Evolutionary conservation across 53 echinoderm and acorn worm genomes (phyloP).

Genomic region (Astropecten irregularis): DNA sequence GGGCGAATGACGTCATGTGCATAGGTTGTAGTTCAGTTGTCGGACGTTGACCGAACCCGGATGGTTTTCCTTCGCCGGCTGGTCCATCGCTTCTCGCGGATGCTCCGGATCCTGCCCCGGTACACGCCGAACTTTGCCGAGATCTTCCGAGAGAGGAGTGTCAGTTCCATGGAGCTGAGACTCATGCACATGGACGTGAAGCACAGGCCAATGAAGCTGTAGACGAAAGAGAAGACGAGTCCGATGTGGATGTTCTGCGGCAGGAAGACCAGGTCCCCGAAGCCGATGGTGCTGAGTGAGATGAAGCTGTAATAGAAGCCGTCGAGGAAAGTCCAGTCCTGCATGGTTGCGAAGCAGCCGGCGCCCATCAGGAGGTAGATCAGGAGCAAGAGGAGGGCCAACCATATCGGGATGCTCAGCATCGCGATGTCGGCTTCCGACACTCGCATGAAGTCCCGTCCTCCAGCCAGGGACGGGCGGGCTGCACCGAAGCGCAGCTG

Average conservation of each 20-base stretch:
- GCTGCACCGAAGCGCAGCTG: background rate
- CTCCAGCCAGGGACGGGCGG: constrained; percentile 2
- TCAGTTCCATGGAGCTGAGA: constrained; percentile 81
- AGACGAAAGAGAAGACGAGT: constrained; percentile 67
- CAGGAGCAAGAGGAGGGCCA: constrained; percentile 71
- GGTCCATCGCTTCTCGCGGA: constrained; percentile 9
- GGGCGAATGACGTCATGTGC: too few relatives aligned
- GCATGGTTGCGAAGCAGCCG: constrained; percentile 55
- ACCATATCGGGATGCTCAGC: constrained; percentile 80
- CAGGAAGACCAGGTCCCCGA: constrained; percentile 79
- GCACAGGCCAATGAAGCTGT: constrained; percentile 83
- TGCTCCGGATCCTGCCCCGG: constrained; percentile 45
- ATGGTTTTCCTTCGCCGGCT: constrained; percentile 40
- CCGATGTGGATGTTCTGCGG: constrained; percentile 50
- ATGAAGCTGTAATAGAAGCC: constrained; percentile 90
- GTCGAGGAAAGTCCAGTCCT: constrained; percentile 63
- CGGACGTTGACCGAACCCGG: background rate
- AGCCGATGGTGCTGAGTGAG: constrained; percentile 93
- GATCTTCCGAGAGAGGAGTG: constrained; percentile 62
- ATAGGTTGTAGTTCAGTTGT: background rate
- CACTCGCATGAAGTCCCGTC: constrained; percentile 40
- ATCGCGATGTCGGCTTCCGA: constrained; percentile 69
- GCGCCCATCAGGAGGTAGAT: constrained; percentile 78
- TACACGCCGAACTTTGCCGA: constrained; percentile 78
- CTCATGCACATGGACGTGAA: constrained; percentile 92